phyloP scores from a whole-genome alignment of 2,797 vertebrate species.

The Siniperca scherzeri region DNA sequence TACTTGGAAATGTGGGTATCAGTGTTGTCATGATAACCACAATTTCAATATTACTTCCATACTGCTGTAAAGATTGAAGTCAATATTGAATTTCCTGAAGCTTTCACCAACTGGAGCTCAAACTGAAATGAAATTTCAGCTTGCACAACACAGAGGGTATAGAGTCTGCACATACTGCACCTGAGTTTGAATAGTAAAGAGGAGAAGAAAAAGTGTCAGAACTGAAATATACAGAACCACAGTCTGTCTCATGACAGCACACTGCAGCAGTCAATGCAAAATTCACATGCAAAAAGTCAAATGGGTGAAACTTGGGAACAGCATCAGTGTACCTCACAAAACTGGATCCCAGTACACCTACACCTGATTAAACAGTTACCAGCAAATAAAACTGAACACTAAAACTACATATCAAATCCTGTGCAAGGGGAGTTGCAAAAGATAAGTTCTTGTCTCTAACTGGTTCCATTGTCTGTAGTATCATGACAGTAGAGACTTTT shows the following conservation, averaged over 20 bases:
- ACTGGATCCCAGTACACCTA: slow-evolving; percentile 2
- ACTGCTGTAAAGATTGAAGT: slow-evolving; percentile 34
- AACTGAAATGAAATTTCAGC: slow-evolving; percentile 30
- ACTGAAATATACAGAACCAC: neutral
- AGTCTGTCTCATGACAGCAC: slow-evolving; percentile 13
- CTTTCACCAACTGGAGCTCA: neutral
- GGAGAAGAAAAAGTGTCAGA: neutral
- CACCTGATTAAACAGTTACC: neutral
- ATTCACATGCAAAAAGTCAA: neutral
- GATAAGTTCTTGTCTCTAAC: neutral
- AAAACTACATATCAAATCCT: neutral
- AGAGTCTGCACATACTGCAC: slow-evolving; percentile 23
- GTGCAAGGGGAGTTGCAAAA: neutral
- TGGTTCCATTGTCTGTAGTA: neutral
- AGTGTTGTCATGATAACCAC: slow-evolving; percentile 14
- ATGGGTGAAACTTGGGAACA: slow-evolving; percentile 10
- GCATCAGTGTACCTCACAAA: neutral
- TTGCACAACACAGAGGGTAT: slow-evolving; percentile 6
- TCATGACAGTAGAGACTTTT: neutral
- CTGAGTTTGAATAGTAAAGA: slow-evolving; percentile 29
- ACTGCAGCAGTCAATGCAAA: slow-evolving; percentile 2
- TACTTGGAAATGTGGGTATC: slow-evolving; percentile 18
- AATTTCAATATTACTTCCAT: slow-evolving; percentile 5
- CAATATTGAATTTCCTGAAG: slow-evolving; percentile 38
- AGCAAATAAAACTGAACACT: neutral